phyloP scores from a whole-genome alignment of 2,888 invertebrate species.

The Gasteruption jaculator region DNA sequence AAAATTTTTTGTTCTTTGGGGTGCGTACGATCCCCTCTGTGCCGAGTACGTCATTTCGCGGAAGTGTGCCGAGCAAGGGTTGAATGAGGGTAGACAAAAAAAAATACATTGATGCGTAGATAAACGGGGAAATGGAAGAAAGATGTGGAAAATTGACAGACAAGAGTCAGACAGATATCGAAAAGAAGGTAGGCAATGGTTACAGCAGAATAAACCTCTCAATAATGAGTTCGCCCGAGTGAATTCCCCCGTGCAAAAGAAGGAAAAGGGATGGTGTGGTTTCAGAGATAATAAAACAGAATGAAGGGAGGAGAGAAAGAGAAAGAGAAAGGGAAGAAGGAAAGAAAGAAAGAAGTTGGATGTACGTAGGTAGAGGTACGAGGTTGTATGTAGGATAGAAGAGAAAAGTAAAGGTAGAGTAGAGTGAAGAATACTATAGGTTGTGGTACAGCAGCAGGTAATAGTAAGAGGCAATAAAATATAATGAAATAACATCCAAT shows the following conservation, averaged over 20 bases:
- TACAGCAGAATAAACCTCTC: constrained; percentile 50
- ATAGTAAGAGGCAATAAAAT: constrained; percentile 46
- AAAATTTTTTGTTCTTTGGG: too few species aligned
- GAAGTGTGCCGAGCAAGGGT: background rate
- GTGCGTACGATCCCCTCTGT: too few species aligned
- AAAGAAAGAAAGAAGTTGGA: constrained; percentile 13
- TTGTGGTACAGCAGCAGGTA: constrained; percentile 34
- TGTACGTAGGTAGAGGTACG: constrained; percentile 11
- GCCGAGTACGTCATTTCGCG: too few species aligned
- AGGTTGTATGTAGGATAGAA: constrained; percentile 9
- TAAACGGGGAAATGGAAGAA: constrained; percentile 21
- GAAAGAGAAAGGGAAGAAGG: constrained; percentile 8
- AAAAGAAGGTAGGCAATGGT: constrained; percentile 31
- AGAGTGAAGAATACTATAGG: too few species aligned
- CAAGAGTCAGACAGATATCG: constrained; percentile 24
- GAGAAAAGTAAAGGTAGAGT: too few species aligned
- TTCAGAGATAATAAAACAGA: constrained; percentile 45
- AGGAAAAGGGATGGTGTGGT: too few species aligned
- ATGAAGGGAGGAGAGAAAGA: constrained; percentile 18
- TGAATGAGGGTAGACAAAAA: constrained; percentile 13
- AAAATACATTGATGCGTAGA: constrained; percentile 23
- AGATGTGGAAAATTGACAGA: constrained; percentile 13
- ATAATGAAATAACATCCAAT: constrained; percentile 49
- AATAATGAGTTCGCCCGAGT: constrained; percentile 48
- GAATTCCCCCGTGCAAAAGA: constrained; percentile 45